Base-by-base conservation (phyloP, 2,888 invertebrate species). In the Branchipolynoe longqiensis region DNA sequence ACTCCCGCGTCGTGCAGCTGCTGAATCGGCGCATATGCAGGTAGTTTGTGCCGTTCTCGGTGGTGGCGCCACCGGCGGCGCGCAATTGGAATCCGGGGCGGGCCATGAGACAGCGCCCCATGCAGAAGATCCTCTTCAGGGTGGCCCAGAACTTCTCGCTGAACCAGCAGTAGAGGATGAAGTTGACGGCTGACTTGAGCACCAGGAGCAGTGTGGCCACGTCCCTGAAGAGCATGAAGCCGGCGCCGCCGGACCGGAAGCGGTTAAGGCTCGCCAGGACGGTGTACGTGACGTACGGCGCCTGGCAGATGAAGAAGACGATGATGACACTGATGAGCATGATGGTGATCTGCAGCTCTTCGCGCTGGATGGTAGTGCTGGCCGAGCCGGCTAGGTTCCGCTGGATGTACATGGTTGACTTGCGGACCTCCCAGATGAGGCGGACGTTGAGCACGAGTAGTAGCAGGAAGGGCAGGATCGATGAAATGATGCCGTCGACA, bases 131-230 rank as follows among this genome's bases (percentile, higher is more conserved):
- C 85, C 90, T 87, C 88, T 92, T 93, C 87, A 93, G 91, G 3
- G 93, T 93, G 83, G 89, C 90, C 92, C 92, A 91, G 89, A 93
- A 93, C 86, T 92, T 92, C 88, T 93, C 93, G 84, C 92, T 93
- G 90, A 93, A 92, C 93, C 93, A 93, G 86, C 93, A 93, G 88
- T 93, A 93, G 1, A 93, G 88, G 73, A 93, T 90, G 86, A 93
- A 93, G 89, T 93, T 93, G 54, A 92, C 90, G 12, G 93, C 91
- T 0, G 93, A 93, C 86, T 93, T 91, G 25, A 92, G 85, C 1
- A 91, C 90, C 12, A 92, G 87, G 40, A 92, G 87, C 25, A 91
- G 83, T 69, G 87, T 87, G 40, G 88, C 74, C n/a, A 90, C 81
- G 12, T 85, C 41, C 38, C 87, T 83, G 73, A 89, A 88, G 1